A percentile compares a stretch with the other conserved stretches of the same genome.
Evolutionary conservation across 1,140 invertebrate species (phyloP).

Genomic region (Branchinecta lynchi): DNA sequence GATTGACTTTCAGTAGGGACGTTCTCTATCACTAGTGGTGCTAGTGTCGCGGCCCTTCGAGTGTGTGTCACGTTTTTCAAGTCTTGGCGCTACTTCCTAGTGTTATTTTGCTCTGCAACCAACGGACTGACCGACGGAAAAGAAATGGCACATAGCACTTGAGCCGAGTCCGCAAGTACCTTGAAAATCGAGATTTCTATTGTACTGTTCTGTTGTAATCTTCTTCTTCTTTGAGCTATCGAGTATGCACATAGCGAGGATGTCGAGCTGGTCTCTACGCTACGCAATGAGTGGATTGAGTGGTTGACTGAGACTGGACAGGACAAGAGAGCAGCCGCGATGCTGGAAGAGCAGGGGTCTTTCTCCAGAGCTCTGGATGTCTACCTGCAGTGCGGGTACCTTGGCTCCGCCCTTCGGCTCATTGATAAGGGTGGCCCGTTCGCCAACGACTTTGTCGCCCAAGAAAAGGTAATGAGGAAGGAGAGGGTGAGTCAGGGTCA

Average conservation of each 20-base stretch:
- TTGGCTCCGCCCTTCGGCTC: neutral
- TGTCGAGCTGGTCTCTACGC: neutral
- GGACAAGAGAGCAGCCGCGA: neutral
- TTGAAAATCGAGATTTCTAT: too few relatives aligned
- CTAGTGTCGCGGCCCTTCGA: neutral
- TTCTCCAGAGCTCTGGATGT: neutral
- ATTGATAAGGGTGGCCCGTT: neutral
- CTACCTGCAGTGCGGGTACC: neutral
- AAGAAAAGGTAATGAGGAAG: neutral
- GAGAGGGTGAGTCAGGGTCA: too few relatives aligned
- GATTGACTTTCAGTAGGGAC: too few relatives aligned
- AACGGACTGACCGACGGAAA: neutral
- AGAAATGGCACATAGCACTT: neutral
- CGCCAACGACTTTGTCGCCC: neutral
- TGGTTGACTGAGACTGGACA: neutral
- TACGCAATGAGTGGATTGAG: constrained; percentile 2
- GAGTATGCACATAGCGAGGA: neutral
- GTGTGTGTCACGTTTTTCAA: neutral
- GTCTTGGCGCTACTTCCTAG: too few relatives aligned
- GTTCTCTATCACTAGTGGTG: too few relatives aligned
- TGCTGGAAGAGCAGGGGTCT: neutral
- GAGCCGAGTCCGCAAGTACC: too few relatives aligned
- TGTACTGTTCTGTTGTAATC: neutral
- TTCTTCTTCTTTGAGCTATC: neutral
- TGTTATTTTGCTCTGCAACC: neutral